phyloP scores from a whole-genome alignment of 35 echinoderm and acorn worm species.

The Diadema setosum region DNA sequence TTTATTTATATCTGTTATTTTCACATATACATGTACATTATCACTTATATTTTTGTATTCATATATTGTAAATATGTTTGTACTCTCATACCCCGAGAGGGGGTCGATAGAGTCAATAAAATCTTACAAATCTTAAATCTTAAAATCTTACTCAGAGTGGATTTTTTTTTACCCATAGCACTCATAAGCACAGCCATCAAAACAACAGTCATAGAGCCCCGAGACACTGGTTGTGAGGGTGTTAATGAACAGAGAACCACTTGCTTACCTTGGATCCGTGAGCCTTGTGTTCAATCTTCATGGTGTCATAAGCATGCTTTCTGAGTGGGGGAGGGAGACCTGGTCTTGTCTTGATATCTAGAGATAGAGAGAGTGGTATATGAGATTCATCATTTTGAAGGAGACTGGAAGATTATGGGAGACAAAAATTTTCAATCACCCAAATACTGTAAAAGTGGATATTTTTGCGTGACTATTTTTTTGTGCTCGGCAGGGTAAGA shows the following conservation, averaged over 20 bases:
- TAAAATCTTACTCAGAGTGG: background rate
- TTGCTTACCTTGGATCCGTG: conserved; percentile 83
- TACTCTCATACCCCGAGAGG: background rate
- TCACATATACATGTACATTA: too few species aligned
- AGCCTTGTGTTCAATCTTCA: conserved; percentile 84
- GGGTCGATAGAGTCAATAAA: background rate
- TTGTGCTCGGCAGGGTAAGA: too few species aligned
- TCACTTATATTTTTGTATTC: too few species aligned
- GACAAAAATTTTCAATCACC: too few species aligned
- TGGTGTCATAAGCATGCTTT: conserved; percentile 70
- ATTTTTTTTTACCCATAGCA: background rate
- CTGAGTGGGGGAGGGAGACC: conserved; percentile 85
- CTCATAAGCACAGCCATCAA: background rate
- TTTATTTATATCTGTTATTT: too few species aligned
- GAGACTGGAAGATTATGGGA: background rate
- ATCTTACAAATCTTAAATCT: background rate
- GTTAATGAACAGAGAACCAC: too few species aligned
- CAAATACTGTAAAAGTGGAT: background rate
- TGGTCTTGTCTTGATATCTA: conserved; percentile 75
- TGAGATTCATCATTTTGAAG: background rate
- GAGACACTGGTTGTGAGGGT: too few species aligned
- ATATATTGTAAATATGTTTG: too few species aligned
- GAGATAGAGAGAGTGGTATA: background rate
- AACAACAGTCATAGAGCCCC: background rate
- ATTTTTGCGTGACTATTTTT: background rate